Base-by-base conservation (phyloP, 2,888 invertebrate genomes). In the Tipula vernalis region DNA sequence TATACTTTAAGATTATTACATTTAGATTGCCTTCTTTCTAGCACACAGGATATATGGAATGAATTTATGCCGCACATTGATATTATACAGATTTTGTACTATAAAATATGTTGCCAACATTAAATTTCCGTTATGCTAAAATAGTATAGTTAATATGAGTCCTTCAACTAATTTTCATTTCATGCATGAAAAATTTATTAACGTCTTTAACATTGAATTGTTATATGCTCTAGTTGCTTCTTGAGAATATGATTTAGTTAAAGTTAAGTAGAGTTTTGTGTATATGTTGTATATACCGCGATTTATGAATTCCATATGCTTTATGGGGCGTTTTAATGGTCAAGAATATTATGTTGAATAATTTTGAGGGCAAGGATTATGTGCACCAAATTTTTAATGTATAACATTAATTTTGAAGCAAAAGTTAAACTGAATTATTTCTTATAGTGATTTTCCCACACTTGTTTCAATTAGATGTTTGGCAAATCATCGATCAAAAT, bases 61-160 rank as follows among this genome's bases (percentile, higher is more conserved):
- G 71, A 71, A 71, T 71, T 57, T 57, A 57, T 57, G 3, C 57
- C 57, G 18, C 15, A 18, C n/a, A n/a, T n/a, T n/a, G n/a, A n/a
- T n/a, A n/a, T n/a, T n/a, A n/a, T n/a, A n/a, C 13, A 47, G 28
- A 28, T 28, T 28, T 44, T 44, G 44, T 51, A 51, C 15, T 57
- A 71, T 28, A 71, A 71, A 71, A 28, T 10, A 18, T 71, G 28
- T 28, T 71, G 71, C 71, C 71, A 71, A 71, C 71, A 71, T 71
- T n/a, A 71, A 71, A 71, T 71, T 71, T 71, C 71, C 71, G 71
- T 71, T 71, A 71, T 71, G 71, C 71, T 71, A 71, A 71, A 71
- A 18, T 71, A 28, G 28, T 28, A 71, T 71, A 71, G 28, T 51
- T 51, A 51, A 51, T 51, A 71, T 4, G 28, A 28, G 71, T 71